phyloP scores from a whole-genome alignment of 2,797 vertebrate genomes.

The Eulemur albifrons region DNA sequence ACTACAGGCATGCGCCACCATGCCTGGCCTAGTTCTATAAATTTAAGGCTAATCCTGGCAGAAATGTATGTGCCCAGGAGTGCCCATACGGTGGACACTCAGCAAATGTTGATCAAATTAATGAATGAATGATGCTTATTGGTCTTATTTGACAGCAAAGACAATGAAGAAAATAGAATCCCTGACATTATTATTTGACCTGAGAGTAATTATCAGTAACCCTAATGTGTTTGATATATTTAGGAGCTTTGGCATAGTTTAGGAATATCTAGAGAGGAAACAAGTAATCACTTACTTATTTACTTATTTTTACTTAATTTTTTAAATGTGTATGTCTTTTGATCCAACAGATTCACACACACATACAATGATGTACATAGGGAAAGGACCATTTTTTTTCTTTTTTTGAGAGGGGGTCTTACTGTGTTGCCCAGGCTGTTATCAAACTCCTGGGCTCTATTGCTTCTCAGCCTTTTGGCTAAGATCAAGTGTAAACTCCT shows the following conservation, averaged over 20 bases:
- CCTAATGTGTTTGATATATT: background rate
- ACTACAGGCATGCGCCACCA: too few relatives aligned
- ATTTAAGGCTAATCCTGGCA: background rate
- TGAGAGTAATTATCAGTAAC: background rate
- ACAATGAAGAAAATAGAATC: background rate
- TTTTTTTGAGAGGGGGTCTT: too few relatives aligned
- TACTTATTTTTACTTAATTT: background rate
- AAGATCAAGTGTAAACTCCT: too few relatives aligned
- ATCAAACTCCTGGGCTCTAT: too few relatives aligned
- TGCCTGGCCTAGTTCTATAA: background rate
- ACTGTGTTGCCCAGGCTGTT: too few relatives aligned
- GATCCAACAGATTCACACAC: background rate
- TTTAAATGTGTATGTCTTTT: background rate
- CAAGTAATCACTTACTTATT: background rate
- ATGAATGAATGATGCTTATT: background rate
- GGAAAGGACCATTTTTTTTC: too few relatives aligned
- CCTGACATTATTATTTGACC: background rate
- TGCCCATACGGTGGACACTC: background rate
- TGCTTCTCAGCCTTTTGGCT: too few relatives aligned
- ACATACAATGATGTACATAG: too few relatives aligned
- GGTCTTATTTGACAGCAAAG: background rate
- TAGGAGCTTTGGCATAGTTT: background rate
- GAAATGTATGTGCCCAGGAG: background rate
- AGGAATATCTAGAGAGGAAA: background rate
- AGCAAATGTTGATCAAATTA: background rate